Conservation (phyloP, 2,113 vertebrate species). For the Anarrhichthys ocellatus region DNA sequence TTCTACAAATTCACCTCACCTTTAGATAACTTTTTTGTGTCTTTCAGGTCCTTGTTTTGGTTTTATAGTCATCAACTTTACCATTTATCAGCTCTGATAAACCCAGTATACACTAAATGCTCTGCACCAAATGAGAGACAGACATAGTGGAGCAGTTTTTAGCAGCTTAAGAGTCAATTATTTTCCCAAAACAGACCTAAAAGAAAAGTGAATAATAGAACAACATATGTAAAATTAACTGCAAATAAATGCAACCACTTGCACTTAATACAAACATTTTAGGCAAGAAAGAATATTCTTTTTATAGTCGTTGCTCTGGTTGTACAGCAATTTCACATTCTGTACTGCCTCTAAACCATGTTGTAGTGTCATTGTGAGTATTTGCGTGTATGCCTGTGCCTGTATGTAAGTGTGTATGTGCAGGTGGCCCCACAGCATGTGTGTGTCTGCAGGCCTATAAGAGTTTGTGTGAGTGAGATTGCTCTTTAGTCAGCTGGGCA, state of each 20-base stretch:
- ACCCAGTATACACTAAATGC: not conserved
- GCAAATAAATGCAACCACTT: not conserved
- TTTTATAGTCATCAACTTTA: not conserved
- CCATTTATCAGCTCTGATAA: not conserved
- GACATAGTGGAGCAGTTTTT: not conserved
- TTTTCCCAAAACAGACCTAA: not conserved
- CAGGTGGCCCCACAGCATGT: not conserved
- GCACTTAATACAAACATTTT: not conserved
- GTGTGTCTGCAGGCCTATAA: constrained; percentile 37
- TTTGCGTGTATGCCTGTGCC: not conserved
- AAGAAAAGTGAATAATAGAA: not conserved
- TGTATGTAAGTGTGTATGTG: constrained; percentile 18
- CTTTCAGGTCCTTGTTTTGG: constrained; percentile 5
- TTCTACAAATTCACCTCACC: not conserved
- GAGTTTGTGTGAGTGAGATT: constrained; percentile 66
- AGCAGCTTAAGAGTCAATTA: not conserved
- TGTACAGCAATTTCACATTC: not conserved
- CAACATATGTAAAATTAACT: not conserved
- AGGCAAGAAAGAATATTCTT: not conserved
- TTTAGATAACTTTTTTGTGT: not conserved
- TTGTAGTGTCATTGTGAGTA: not conserved
- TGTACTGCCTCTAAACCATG: not conserved
- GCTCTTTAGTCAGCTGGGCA: constrained; percentile 77
- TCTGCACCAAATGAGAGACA: not conserved
- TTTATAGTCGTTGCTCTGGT: too few relatives aligned